These are phyloP conservation scores for Cotesia typhae DNA, from an alignment of 1,140 invertebrate species.

Conservation along the genomic window DNA sequence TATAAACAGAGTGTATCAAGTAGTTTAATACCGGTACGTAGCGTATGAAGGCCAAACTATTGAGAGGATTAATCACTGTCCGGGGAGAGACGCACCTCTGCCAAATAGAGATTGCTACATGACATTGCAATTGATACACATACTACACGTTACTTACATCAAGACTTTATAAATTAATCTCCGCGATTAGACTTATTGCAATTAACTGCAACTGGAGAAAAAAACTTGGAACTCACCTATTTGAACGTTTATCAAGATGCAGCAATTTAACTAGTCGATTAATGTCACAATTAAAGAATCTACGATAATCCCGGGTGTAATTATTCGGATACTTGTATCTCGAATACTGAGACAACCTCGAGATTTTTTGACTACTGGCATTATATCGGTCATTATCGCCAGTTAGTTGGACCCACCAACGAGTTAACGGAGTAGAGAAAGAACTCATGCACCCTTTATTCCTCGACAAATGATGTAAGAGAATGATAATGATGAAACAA, in stretches of 20 bases:
- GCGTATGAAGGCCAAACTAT: conserved; percentile 7
- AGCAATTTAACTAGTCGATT: too few relatives aligned
- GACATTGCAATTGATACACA: conserved; percentile 1
- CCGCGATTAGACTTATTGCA: neutral
- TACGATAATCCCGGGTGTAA: too few relatives aligned
- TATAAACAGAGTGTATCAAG: conserved; percentile 2
- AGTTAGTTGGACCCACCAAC: conserved; percentile 2
- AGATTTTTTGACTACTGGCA: neutral
- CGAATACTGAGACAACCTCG: neutral
- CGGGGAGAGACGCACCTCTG: conserved; percentile 16
- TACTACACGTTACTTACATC: too few relatives aligned
- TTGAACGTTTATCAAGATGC: too few relatives aligned
- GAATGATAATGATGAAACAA: neutral
- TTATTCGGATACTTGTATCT: neutral
- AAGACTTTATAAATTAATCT: too few relatives aligned
- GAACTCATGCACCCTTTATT: conserved; percentile 1
- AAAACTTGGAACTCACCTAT: too few relatives aligned
- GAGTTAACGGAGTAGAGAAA: neutral
- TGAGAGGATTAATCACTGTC: conserved; percentile 14
- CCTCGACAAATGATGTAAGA: neutral
- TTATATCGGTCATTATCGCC: neutral
- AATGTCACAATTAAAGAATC: too few relatives aligned
- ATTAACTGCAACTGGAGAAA: too few relatives aligned
- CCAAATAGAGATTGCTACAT: conserved; percentile 16
- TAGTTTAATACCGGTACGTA: neutral